Evolutionary conservation across 2,113 vertebrate genomes (phyloP), one percentile per base, ranked within the genome.

Genomic region (Ciconia stormi): DNA sequence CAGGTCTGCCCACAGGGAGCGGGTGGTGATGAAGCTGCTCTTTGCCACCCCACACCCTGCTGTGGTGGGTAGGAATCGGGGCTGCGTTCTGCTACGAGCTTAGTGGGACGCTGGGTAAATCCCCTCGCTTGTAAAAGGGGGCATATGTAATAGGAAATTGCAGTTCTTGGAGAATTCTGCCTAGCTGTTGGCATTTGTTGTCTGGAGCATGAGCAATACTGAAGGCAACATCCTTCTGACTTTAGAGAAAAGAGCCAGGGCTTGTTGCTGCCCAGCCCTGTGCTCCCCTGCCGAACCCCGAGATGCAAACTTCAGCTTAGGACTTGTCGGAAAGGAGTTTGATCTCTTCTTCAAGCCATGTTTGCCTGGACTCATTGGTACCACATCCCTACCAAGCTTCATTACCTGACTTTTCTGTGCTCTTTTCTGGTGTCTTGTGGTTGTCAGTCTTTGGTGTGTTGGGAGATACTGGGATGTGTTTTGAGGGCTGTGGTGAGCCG

Each of bases 281-380:
- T 36, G 50, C 29, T 86, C 36, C 26, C 16, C 29, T 55, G 40
- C 21, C 0, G 0, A 69, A 34, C 50, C 18, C 50, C 6, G 2
- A 38, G 44, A 9, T 69, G 29, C 22, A 23, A 30, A 21, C 11
- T 58, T n/a, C 58, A 78, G 18, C 7, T 56, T 27, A 44, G 59
- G 53, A 18, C 25, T 40, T 26, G 14, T 36, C n/a, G 71, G 36
- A 61, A 70, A 36, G 50, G 44, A 78, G 46, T 30, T 19, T 77
- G 40, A 44, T 30, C 46, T 69, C 66, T 59, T 49, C 23, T 77
- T 65, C 3, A 1, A 22, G 32, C 25, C 8, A 3, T 8, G 11
- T 66, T 80, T 92, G 25, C 30, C 38, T 76, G 53, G 38, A 13
- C 19, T 76, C 7, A 4, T 10, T 36, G 53, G 36, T 65, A 10